Base-by-base conservation (phyloP, 2,888 invertebrate genomes). In the Thecocarcelia acutangulata region DNA sequence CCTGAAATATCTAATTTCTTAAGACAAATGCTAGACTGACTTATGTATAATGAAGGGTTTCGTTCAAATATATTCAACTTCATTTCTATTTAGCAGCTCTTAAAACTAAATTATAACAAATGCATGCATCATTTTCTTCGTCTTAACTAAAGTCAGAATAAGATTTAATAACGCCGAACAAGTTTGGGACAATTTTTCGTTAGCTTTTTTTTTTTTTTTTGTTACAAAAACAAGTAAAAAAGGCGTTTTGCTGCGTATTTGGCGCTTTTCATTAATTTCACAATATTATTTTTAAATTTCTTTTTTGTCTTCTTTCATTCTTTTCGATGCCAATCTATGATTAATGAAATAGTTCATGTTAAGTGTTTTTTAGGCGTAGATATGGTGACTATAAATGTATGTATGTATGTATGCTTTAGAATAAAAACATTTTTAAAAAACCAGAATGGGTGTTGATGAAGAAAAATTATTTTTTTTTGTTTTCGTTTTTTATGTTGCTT, bases 271-370 rank as follows among this genome's bases (percentile, higher is more conserved):
- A 75, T 75, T 75, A 40, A 42, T 40, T 58, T 4, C 33, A 80
- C 63, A 50, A 58, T 75, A 17, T 33, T 52, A 5, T 17, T 4
- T 12, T 6, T 33, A 42, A 17, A 17, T 15, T 64, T 13, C 40
- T 33, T 21, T 12, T 37, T 3, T 42, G 17, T 48, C 24, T 42
- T 50, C 54, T 15, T 66, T 54, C 64, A 61, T 54, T 72, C 56
- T 42, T 64, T 64, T 68, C 59, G 78, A 82, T 82, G 66, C 52
- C 74, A 78, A 82, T 82, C 82, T 75, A 68, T 82, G 82, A 82
- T 82, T 82, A 78, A 82, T 82, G 82, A 75, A 82, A 78, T 61
- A 75, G 19, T 54, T 74, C 74, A 78, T 74, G 46, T 59, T 77
- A 78, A 69, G 73, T 68, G 73, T 78, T 74, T 56, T 58, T 63